Base-by-base conservation (phyloP, 2,888 invertebrate species). In the Leucophora obtusa region DNA sequence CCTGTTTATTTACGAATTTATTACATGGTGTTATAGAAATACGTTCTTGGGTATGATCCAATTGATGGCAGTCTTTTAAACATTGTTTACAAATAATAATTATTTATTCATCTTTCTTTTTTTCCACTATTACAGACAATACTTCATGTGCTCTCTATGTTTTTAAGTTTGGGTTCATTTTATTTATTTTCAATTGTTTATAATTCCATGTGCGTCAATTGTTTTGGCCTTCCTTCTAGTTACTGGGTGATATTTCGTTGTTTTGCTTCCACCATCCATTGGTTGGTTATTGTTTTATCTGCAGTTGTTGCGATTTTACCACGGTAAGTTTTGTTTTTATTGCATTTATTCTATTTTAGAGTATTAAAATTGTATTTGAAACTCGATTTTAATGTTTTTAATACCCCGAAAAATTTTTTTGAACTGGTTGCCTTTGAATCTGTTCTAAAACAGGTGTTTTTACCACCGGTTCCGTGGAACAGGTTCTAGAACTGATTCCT, bases 11-110 rank as follows among this genome's bases (percentile, higher is more conserved):
- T 87, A 93, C 96, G 81, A 97, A 97, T 94, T 92, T 97, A 83
- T 91, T 94, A 71, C 96, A 97, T 88, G 95, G 96, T 86, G 95
- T 95, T 62, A 94, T 98, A 77, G 97, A 98, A 92, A 96, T 96
- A 21, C 93, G 95, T 89, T 97, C 97, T 86, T 98, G 98, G 98
- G 98, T 98, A 91, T 93, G 93, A 60, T 21, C 1, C 14, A 17
- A 21, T 24, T 28, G 4, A 11, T 24, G 17, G 8, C 35, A 33
- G 6, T 3, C 6, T 28, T 28, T 28, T n/a, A 38, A 47, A n/a
- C 2, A 6, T 47, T 47, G 4, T n/a, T 47, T 47, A 6, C 15
- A 50, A 72, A 43, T 14, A 18, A 21, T 21, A 43, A 14, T 47
- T 24, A 5, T 21, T 47, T 10, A 18, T 54, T 38, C 17, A 21